These are phyloP conservation scores for Pristionchus arcanus DNA, from an alignment of 2,888 invertebrate species.

Conservation along the genomic window DNA sequence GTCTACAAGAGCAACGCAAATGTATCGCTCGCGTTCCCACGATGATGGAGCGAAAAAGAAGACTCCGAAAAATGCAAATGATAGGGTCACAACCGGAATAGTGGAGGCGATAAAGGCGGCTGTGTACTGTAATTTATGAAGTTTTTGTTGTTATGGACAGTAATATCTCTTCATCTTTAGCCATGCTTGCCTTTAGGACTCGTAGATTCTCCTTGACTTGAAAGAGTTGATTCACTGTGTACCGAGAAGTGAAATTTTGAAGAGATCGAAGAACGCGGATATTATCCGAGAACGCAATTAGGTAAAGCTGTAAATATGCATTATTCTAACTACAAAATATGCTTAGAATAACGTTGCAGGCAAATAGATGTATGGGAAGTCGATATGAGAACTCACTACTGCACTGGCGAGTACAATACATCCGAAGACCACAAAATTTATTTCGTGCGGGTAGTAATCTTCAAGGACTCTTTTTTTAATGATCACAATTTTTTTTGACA, in stretches of 20 bases:
- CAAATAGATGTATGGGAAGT: not conserved
- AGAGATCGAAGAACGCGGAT: not conserved
- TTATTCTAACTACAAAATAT: too few species aligned
- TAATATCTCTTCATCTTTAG: too few species aligned
- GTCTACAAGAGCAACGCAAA: not conserved
- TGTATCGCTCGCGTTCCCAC: not conserved
- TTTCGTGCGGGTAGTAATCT: not conserved
- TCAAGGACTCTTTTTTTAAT: not conserved
- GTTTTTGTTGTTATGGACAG: not conserved
- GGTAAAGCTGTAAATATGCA: not conserved
- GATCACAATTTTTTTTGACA: not conserved
- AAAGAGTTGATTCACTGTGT: not conserved
- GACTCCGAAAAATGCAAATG: not conserved
- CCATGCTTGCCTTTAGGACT: not conserved
- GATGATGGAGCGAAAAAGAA: not conserved
- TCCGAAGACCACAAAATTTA: not conserved
- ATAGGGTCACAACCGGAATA: not conserved
- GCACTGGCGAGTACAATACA: not conserved
- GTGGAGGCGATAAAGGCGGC: not conserved
- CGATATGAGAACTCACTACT: not conserved
- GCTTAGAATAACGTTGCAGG: too few species aligned
- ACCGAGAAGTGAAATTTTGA: not conserved
- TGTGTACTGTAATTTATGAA: not conserved
- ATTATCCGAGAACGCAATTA: not conserved
- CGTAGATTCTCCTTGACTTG: slow-evolving; percentile 10